Percentiles rank a stretch among this genome's conserved stretches.
Conservation (phyloP, 2,113 vertebrate species). For the Bubo blakistoni region DNA sequence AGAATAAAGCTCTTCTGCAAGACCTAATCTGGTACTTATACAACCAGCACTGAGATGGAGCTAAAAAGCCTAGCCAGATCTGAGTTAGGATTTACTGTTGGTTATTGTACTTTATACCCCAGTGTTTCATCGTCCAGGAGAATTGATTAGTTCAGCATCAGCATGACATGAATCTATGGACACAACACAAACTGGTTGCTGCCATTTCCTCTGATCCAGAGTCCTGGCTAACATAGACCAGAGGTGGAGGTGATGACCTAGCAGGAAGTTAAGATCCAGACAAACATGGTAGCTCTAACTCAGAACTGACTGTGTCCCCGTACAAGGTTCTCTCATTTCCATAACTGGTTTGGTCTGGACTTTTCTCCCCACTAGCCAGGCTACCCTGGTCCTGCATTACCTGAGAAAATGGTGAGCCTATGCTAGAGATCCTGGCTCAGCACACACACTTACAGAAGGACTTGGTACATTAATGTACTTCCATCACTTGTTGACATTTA, state of each 20-base stretch:
- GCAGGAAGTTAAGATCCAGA: background rate
- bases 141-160: background rate
- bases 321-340: background rate
- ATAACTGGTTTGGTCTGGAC: background rate
- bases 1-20: background rate
- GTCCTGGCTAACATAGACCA: background rate
- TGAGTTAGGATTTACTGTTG: background rate
- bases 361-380: background rate
- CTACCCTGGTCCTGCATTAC: background rate
- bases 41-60: background rate
- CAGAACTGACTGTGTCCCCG: background rate
- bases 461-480: background rate
- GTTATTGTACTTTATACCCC: background rate
- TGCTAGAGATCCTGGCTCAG: background rate
- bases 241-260: too few relatives aligned
- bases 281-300: background rate
- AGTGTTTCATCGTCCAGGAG: background rate
- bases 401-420: background rate
- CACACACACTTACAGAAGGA: background rate
- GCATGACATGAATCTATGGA: background rate
- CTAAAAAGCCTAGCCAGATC: background rate
- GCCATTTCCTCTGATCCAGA: background rate
- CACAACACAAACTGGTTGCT: background rate
- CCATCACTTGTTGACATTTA: background rate
- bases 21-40: background rate